These are phyloP conservation scores for Palythoa grandis DNA, from an alignment of 92 coral and sea anemone genomes.

Conservation along the genomic window DNA sequence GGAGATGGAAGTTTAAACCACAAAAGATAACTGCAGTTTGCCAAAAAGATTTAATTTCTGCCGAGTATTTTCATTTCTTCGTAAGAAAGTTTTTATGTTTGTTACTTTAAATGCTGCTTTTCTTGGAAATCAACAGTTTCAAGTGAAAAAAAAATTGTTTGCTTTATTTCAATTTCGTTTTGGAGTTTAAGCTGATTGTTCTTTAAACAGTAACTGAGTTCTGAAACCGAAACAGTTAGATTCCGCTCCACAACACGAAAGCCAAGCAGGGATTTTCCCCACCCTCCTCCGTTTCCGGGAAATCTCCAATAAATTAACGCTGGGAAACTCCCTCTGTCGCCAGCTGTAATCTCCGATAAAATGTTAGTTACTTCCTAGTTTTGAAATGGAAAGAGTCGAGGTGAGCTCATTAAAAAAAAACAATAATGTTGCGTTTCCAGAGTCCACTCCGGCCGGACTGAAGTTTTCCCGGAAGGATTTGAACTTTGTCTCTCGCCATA, in stretches of 20 bases:
- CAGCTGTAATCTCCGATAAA: background rate
- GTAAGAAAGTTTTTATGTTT: no score
- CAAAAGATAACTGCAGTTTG: no score
- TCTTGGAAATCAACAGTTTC: background rate
- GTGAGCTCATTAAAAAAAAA: background rate
- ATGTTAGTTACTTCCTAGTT: background rate
- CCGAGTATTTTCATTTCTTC: no score
- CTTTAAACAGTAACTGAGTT: background rate
- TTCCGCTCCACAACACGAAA: background rate
- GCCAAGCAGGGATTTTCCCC: background rate
- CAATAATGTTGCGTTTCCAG: no score
- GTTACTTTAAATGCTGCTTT: no score
- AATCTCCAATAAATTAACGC: background rate
- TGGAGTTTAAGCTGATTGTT: background rate
- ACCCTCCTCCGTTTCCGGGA: background rate
- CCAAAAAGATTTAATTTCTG: no score
- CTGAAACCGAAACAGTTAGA: background rate
- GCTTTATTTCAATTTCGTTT: background rate
- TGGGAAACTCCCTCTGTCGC: background rate
- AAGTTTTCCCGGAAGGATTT: no score
- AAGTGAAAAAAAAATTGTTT: background rate
- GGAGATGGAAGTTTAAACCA: no score
- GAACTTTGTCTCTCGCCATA: no score
- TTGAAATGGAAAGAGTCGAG: background rate
- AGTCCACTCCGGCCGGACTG: no score